phyloP scores from a whole-genome alignment of 2,113 vertebrate genomes.

The Colius striatus region DNA sequence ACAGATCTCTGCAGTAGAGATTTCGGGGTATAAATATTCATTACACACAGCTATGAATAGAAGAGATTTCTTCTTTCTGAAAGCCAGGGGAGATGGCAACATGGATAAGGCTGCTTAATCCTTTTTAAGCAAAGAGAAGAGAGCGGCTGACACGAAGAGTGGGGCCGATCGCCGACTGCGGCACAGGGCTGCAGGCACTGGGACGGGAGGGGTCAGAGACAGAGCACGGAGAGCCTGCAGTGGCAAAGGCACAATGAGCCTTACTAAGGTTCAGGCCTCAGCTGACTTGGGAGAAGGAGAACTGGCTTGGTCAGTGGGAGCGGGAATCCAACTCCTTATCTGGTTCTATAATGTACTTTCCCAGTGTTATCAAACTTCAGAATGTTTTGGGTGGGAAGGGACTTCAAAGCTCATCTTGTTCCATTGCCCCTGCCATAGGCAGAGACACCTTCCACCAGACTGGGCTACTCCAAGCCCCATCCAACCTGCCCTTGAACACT shows the following conservation, averaged over 20 bases:
- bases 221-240: not conserved
- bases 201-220: not conserved
- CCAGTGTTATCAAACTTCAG: not conserved
- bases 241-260: not conserved
- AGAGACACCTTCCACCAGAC: no score
- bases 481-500: no score
- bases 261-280: not conserved
- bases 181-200: not conserved
- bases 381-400: no score
- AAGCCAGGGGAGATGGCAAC: conserved; percentile 17
- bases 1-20: conserved; percentile 10
- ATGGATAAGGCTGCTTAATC: conserved; percentile 28
- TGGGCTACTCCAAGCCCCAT: no score
- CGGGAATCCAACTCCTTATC: not conserved
- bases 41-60: not conserved
- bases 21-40: conserved; percentile 34
- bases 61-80: conserved; percentile 2
- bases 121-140: not conserved
- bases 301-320: not conserved
- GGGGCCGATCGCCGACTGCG: not conserved
- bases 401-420: no score
- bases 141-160: not conserved
- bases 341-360: not conserved
- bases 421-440: no score
- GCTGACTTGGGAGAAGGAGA: not conserved